Conservation (phyloP, 2,888 invertebrate species). For the Ceriagrion tenellum region DNA sequence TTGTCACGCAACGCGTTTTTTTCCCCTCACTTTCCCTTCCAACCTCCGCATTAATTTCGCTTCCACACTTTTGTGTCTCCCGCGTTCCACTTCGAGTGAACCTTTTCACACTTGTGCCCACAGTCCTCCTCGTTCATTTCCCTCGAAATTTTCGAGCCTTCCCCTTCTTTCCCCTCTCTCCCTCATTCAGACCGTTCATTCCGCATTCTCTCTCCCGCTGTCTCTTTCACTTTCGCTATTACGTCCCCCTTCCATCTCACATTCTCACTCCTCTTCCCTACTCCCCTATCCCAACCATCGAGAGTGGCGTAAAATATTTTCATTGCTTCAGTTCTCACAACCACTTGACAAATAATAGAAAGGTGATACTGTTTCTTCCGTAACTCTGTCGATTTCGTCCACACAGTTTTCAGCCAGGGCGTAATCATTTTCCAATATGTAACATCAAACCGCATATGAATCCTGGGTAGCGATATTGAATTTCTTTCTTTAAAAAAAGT, state of each 20-base stretch:
- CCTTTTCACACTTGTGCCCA: background rate
- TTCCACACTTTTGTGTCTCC: background rate
- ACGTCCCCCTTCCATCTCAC: background rate
- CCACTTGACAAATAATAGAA: too few relatives aligned
- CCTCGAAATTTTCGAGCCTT: background rate
- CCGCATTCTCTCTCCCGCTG: background rate
- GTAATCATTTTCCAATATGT: too few relatives aligned
- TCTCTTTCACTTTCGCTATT: background rate
- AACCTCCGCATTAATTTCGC: background rate
- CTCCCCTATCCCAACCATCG: background rate
- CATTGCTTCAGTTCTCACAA: too few relatives aligned
- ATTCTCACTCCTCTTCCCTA: background rate
- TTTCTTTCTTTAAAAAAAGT: too few relatives aligned
- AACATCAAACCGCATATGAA: too few relatives aligned
- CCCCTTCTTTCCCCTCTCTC: background rate
- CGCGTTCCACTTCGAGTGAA: background rate
- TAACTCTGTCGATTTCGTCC: too few relatives aligned
- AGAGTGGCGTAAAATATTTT: background rate
- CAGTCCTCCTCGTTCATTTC: background rate
- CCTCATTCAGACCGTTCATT: background rate
- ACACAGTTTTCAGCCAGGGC: too few relatives aligned
- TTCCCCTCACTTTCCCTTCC: background rate
- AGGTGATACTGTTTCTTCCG: too few relatives aligned
- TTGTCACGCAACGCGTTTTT: slow-evolving; percentile 20
- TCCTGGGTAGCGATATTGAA: too few relatives aligned